Evolutionary conservation across 30 jellyfish, hydroid and myxozoan genomes (phyloP), one percentile per base, ranked within the genome.

Genomic region (Turritopsis dohrnii): DNA sequence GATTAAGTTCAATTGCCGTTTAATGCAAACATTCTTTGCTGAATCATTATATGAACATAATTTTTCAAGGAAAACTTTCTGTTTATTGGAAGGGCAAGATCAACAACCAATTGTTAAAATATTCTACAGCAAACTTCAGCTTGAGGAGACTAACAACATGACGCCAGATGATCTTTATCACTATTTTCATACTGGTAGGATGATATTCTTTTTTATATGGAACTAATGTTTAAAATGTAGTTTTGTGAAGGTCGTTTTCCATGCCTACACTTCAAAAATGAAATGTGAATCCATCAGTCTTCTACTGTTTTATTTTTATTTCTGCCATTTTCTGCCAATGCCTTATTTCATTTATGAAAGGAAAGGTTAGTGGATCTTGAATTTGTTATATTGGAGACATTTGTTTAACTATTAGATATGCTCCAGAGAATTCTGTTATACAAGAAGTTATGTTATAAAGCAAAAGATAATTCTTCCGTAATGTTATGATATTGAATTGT

Each of bases 11-110:
- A 93, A 93, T 81, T 87, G 93, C 3, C 79, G 90, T 80, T 52
- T 93, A 29, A 81, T 93, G 79, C 98, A 93, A 72, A 88, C 96
- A 28, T 93, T 87, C 83, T 75, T 90, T 3, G 96, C 93, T 18
- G 98, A 93, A 53, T 85, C 94, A 29, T 66, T 93, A 82, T 54
- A 81, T 66, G 83, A 72, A 26, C 95, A 93, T 85, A 93, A 92
- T 8, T 87, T 93, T 71, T 90, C 88, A 3, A 84, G 98, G 71
- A 71, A 22, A 52, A 88, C 96, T 17, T 93, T 93, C 81, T 73
- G 89, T 21, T 85, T 93, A 41, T 85, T 81, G 71, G 96, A 88
- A 77, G 88, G 84, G 66, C 84, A 84, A 1, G 84, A 74, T 54
- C 88, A 90, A 20, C 66, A 31, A 16, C 92, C 85, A 7, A 60